Percentiles rank a stretch among this genome's conserved stretches.
Evolutionary conservation across 1,140 invertebrate species (phyloP).

Genomic region (Rhyacophila brunnea): DNA sequence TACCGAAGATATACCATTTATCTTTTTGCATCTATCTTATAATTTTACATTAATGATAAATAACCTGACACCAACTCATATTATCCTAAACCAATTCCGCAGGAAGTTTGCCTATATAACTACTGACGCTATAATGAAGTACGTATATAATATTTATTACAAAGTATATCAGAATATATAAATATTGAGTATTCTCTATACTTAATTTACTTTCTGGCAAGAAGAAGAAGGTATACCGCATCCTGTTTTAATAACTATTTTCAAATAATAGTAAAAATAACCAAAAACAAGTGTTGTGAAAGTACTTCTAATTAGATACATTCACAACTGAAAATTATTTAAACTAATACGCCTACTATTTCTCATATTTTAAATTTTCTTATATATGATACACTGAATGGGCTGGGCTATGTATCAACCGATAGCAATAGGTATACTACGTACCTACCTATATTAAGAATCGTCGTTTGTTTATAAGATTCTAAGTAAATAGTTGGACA

Average conservation of each 20-base stretch:
- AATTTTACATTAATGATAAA: conserved; percentile 24
- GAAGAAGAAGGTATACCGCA: conserved; percentile 35
- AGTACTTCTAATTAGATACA: no score
- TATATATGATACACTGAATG: no score
- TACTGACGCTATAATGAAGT: conserved; percentile 24
- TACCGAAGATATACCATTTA: no score
- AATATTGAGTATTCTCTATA: conserved; percentile 35
- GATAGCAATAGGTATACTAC: no score
- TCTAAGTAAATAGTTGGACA: no score
- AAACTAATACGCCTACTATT: no score
- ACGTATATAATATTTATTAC: conserved; percentile 27
- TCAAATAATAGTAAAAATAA: neutral
- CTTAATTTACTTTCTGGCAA: conserved; percentile 35
- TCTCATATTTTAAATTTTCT: no score
- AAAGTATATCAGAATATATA: conserved; percentile 29
- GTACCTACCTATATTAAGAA: no score
- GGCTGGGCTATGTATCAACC: no score
- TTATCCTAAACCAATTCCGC: conserved; percentile 33
- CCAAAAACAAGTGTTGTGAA: neutral
- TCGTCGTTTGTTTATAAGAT: no score
- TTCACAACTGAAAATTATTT: no score
- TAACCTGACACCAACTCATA: conserved; percentile 35
- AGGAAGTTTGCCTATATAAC: conserved; percentile 21
- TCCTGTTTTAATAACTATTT: conserved; percentile 22
- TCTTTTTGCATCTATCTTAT: no score